A percentile compares a stretch with the other conserved stretches of the same genome.
These are phyloP conservation scores for Lucifuga dentata DNA, from an alignment of 2,113 vertebrate genomes.

Conservation along the genomic window DNA sequence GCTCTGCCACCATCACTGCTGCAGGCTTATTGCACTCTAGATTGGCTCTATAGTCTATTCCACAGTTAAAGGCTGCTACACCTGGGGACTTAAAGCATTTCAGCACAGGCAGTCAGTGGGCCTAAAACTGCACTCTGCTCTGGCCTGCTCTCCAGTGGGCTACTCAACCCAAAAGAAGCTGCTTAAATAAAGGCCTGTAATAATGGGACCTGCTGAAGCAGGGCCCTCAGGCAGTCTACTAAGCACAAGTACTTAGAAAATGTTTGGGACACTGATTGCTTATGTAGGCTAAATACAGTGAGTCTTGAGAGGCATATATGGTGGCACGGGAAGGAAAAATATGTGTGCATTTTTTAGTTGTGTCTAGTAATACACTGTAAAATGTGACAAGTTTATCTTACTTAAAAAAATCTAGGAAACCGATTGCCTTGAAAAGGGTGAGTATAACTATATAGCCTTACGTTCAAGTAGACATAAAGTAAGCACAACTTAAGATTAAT, in stretches of 20 bases:
- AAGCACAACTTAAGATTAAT: too few relatives aligned
- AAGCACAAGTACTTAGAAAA: constrained; percentile 66
- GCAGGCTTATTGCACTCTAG: constrained; percentile 76
- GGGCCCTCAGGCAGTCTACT: constrained; percentile 55
- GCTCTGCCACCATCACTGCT: constrained; percentile 67
- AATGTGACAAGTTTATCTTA: too few relatives aligned
- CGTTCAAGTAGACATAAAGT: too few relatives aligned
- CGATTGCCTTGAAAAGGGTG: too few relatives aligned
- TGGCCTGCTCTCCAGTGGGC: constrained; percentile 69
- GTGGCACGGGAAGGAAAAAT: constrained; percentile 12
- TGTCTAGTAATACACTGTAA: constrained; percentile 21
- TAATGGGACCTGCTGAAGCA: constrained; percentile 70
- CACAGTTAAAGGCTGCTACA: constrained; percentile 70
- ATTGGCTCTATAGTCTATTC: constrained; percentile 75
- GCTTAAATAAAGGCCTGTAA: constrained; percentile 78
- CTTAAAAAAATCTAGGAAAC: too few relatives aligned
- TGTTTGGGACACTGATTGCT: constrained; percentile 56
- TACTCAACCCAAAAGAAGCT: constrained; percentile 63
- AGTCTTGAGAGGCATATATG: constrained; percentile 2
- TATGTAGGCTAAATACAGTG: constrained; percentile 29
- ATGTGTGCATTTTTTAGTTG: constrained; percentile 4
- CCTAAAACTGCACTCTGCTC: constrained; percentile 66
- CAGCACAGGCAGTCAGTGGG: constrained; percentile 52
- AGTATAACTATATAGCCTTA: too few relatives aligned
- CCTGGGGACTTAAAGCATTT: constrained; percentile 64